Evolutionary conservation across 2,113 vertebrate species (phyloP), one percentile per base, ranked within the genome.

Genomic region (Aegotheles bennettii): DNA sequence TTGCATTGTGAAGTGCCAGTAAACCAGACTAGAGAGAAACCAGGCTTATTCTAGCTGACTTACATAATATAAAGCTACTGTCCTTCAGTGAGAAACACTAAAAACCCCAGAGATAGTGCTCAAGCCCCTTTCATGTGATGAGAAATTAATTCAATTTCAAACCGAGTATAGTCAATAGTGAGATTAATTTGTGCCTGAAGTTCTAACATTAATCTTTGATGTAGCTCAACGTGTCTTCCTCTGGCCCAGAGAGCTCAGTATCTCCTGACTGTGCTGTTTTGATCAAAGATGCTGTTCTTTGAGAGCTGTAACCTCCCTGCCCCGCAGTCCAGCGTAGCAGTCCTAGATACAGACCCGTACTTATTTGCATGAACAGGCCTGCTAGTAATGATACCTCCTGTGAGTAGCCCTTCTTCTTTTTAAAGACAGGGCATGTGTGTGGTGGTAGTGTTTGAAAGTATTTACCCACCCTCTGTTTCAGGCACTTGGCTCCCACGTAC

Each of bases 91-190:
- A 42, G 50, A 80, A 61, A 33, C 42, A 33, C 36, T 87, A 50
- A 68, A 87, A 96, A 64, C 75, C 53, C 42, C 43, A 64, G 68
- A 65, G 51, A n/a, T 0, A 20, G 56, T 42, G 65, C 65, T 87
- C 14, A 51, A 78, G 26, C 23, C 20, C 7, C 53, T 91, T 78
- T 59, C 16, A 31, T 11, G 24, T 60, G 78, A 71, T 51, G 10
- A 75, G 29, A 79, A 89, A 93, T 50, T 43, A 70, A 93, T 87
- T 95, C 4, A 7, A 9, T 87, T 95, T 90, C 68, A 89, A 84
- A 69, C 33, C 16, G 47, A 2, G 2, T 43, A 23, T 40, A 85
- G 74, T 47, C 16, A 65, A 85, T 25, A 64, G 18, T 31, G 31
- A 84, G 53, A 77, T 61, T 75, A 82, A 85, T 85, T 93, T 85